Conservation (phyloP, 2,888 invertebrate genomes). For the Chymomyza caudatula region DNA sequence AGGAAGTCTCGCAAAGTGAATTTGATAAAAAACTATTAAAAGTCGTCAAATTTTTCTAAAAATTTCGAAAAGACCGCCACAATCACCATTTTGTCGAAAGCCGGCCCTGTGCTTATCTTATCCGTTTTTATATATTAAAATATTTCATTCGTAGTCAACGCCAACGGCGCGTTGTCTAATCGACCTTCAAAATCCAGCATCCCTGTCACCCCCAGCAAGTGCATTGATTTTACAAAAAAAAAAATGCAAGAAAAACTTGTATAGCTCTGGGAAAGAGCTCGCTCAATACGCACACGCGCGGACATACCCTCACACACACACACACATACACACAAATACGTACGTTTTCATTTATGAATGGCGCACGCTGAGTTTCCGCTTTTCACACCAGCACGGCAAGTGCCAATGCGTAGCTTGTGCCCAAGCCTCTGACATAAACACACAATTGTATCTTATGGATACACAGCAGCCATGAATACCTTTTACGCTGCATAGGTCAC, state of each 20-base stretch:
- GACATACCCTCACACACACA: background rate
- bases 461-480: background rate
- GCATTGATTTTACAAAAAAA: slow-evolving; percentile 52
- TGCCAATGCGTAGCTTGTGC: slow-evolving; percentile 6
- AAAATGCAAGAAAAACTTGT: slow-evolving; percentile 4
- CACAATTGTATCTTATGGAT: background rate
- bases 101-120: background rate
- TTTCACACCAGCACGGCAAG: slow-evolving; percentile 47
- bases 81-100: too few species aligned
- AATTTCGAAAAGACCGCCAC: too few species aligned
- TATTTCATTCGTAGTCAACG: background rate
- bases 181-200: background rate
- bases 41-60: too few species aligned
- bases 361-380: slow-evolving; percentile 44
- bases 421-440: background rate
- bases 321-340: slow-evolving; percentile 25
- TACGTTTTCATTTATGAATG: slow-evolving; percentile 58
- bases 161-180: background rate
- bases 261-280: slow-evolving; percentile 10
- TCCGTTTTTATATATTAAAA: background rate
- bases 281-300: background rate
- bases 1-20: too few species aligned
- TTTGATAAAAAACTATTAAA: too few species aligned
- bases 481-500: background rate
- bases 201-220: slow-evolving; percentile 12